phyloP scores from a whole-genome alignment of 2,888 invertebrate species.

The Amiota communis region DNA sequence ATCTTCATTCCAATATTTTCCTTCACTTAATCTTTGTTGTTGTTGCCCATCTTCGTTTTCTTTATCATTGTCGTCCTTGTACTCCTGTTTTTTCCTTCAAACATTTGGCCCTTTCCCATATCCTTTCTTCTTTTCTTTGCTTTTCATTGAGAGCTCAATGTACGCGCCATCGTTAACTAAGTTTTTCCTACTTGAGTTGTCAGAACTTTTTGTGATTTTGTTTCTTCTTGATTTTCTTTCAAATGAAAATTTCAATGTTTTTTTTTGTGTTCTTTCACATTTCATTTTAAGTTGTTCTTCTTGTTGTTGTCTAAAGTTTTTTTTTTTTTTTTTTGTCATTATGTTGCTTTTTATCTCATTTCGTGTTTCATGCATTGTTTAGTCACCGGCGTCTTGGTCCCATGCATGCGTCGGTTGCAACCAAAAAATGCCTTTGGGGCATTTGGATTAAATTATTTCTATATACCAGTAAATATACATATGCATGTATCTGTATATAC shows the following conservation, averaged over 20 bases:
- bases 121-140: neutral
- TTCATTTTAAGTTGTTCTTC: neutral
- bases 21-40: constrained; percentile 28
- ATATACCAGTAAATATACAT: constrained; percentile 22
- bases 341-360: constrained; percentile 23
- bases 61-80: constrained; percentile 18
- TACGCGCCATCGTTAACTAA: constrained; percentile 5
- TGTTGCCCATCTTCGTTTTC: constrained; percentile 38
- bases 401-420: constrained; percentile 45
- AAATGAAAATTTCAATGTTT: neutral
- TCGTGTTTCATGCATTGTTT: constrained; percentile 16
- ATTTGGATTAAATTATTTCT: constrained; percentile 56
- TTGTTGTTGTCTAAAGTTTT: too few species aligned
- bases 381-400: constrained; percentile 1
- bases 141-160: constrained; percentile 2
- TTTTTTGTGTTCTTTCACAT: constrained; percentile 19
- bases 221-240: constrained; percentile 13
- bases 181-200: constrained; percentile 38
- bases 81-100: constrained; percentile 4
- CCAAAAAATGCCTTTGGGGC: constrained; percentile 60
- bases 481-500: neutral
- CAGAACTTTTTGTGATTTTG: constrained; percentile 37
- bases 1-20: neutral
- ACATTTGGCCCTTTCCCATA: neutral
- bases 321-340: neutral